Percentiles rank a stretch among this genome's conserved stretches.
Conservation (phyloP, 2,113 vertebrate species). For the Lagopus muta region DNA sequence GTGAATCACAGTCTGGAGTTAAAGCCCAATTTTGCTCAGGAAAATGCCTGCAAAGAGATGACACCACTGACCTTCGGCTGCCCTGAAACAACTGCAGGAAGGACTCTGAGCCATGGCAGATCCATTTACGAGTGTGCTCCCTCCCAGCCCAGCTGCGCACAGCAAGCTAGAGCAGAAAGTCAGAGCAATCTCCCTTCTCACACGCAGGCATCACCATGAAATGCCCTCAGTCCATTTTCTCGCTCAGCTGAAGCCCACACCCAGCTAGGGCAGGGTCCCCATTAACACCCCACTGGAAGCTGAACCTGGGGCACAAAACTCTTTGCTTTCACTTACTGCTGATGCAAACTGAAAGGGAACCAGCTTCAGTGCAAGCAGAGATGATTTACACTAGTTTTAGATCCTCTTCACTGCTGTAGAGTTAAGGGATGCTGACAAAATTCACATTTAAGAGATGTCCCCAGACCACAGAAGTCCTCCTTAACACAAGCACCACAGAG, state of each 20-base stretch:
- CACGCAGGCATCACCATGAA: fast-evolving
- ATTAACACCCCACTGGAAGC: no score
- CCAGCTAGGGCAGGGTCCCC: not conserved
- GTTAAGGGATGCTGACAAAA: not conserved
- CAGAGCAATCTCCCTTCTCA: not conserved
- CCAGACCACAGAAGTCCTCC: not conserved
- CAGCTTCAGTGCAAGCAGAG: not conserved
- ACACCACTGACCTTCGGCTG: not conserved
- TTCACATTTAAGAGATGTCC: not conserved
- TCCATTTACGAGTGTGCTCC: not conserved
- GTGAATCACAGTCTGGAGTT: not conserved
- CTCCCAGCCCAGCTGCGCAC: not conserved
- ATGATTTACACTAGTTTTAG: not conserved
- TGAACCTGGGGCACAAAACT: not conserved
- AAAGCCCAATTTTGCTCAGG: not conserved
- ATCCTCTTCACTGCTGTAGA: not conserved
- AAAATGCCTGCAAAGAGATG: not conserved
- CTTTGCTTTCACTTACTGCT: not conserved
- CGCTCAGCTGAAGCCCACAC: fast-evolving
- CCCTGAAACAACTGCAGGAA: not conserved
- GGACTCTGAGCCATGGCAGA: fast-evolving
- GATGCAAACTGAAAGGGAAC: not conserved
- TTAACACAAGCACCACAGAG: not conserved
- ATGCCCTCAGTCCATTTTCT: not conserved
- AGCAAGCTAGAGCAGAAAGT: not conserved